Evolutionary conservation across 2,888 invertebrate genomes (phyloP), one percentile per base, ranked within the genome.

Genomic region (Dynastes tityus): DNA sequence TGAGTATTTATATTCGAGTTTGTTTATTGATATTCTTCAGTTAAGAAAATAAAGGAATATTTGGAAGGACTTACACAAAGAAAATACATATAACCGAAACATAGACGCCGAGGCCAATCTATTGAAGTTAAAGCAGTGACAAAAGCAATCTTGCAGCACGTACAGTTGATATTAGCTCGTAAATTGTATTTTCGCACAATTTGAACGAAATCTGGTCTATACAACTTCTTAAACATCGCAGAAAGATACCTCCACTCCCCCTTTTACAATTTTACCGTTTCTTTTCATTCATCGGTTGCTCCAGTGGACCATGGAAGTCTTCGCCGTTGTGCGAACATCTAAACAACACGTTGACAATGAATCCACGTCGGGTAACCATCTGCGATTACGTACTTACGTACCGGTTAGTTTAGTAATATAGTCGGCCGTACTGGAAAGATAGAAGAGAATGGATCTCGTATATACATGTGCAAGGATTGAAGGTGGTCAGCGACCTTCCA

Each of bases 401-500:
- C 67, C 49, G 67, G 67, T 68, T 68, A 68, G 68, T 49, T 68
- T 68, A 51, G 68, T 68, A 51, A 68, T 51, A 68, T 51, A 68
- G 51, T 9, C 65, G 40, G 45, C 45, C 11, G 45, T 45, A 65
- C 22, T 68, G 68, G 68, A 68, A 68, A 68, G 68, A 51, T 27
- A 51, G 68, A 13, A 13, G 45, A 68, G 68, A 68, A 68, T 68
- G 51, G 51, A 68, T 68, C 29, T 13, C 45, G 51, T n/a, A 65
- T 68, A 51, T 22, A 68, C 49, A 29, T 68, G 68, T 51, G 32
- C 32, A 32, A 68, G 51, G 68, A 68, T 27, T 68, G 29, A 68
- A 68, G 68, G 51, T 68, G 68, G 68, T 68, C 68, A 68, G 40
- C 68, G 68, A 68, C 68, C 68, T 68, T 68, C 51, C 68, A 68